phyloP scores from a whole-genome alignment of 2,888 invertebrate species.

The Fissipunctia ypsillon region DNA sequence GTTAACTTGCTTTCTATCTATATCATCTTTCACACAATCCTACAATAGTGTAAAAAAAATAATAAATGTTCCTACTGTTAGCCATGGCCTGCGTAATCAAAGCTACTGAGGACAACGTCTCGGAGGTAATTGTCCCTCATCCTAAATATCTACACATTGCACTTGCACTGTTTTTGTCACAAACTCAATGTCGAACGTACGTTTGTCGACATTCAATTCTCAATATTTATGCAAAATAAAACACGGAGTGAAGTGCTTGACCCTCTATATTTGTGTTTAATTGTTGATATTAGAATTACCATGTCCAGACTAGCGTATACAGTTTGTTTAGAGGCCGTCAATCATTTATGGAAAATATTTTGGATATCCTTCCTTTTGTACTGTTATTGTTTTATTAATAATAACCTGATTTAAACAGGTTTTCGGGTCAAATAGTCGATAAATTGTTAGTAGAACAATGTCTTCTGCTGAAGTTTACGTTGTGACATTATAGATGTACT shows the following conservation, averaged over 20 bases:
- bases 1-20: background rate
- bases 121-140: background rate
- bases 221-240: slow-evolving; percentile 43
- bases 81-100: background rate
- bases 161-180: background rate
- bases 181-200: background rate
- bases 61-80: background rate
- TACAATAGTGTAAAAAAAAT: background rate
- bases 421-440: background rate
- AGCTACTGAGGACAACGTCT: background rate
- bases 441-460: background rate
- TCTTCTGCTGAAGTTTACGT: background rate
- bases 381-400: slow-evolving; percentile 22
- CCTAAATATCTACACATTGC: background rate
- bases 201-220: slow-evolving; percentile 26
- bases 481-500: background rate
- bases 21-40: background rate
- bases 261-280: slow-evolving; percentile 38
- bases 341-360: slow-evolving; percentile 34
- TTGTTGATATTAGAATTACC: slow-evolving; percentile 50
- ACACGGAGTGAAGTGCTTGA: slow-evolving; percentile 10
- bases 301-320: slow-evolving; percentile 28
- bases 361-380: background rate
- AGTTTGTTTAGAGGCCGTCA: slow-evolving; percentile 38
- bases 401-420: background rate